Percentiles rank a stretch among this genome's conserved stretches.
phyloP scores from a whole-genome alignment of 1,140 invertebrate species.

The Episyrphus balteatus region DNA sequence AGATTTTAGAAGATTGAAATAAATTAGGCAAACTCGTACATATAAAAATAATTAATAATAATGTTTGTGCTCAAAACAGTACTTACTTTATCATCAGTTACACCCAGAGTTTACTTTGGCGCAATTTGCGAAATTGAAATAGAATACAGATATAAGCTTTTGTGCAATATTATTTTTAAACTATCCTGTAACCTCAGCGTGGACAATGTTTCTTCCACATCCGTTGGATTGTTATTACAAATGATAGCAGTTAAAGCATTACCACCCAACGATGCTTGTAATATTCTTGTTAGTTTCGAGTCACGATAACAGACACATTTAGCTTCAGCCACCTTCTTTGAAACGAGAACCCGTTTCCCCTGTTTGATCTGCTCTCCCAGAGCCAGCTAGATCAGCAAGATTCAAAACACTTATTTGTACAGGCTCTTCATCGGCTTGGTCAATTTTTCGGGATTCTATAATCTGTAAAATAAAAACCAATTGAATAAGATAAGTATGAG shows the following conservation, averaged over 20 bases:
- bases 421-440: slow-evolving; percentile 41
- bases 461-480: slow-evolving; percentile 31
- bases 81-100: too few species aligned
- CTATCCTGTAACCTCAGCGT: slow-evolving; percentile 49
- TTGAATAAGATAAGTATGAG: too few species aligned
- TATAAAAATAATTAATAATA: too few species aligned
- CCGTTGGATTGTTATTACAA: slow-evolving; percentile 63
- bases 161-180: neutral
- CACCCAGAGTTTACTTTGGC: too few species aligned
- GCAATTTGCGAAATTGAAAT: slow-evolving; percentile 49
- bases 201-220: slow-evolving; percentile 59
- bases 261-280: slow-evolving; percentile 74
- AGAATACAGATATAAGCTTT: slow-evolving; percentile 8
- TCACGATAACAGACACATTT: slow-evolving; percentile 65
- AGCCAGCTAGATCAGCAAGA: slow-evolving; percentile 78
- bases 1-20: too few species aligned
- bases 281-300: slow-evolving; percentile 72
- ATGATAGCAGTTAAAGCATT: slow-evolving; percentile 83
- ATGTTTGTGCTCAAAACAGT: too few species aligned
- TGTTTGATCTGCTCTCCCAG: slow-evolving; percentile 61
- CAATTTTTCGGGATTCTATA: slow-evolving; percentile 45
- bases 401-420: slow-evolving; percentile 64
- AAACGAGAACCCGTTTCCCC: slow-evolving; percentile 53
- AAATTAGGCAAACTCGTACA: too few species aligned
- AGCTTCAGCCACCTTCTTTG: slow-evolving; percentile 66